Base-by-base conservation (phyloP, 1,140 invertebrate genomes). In the Riptortus pedestris region DNA sequence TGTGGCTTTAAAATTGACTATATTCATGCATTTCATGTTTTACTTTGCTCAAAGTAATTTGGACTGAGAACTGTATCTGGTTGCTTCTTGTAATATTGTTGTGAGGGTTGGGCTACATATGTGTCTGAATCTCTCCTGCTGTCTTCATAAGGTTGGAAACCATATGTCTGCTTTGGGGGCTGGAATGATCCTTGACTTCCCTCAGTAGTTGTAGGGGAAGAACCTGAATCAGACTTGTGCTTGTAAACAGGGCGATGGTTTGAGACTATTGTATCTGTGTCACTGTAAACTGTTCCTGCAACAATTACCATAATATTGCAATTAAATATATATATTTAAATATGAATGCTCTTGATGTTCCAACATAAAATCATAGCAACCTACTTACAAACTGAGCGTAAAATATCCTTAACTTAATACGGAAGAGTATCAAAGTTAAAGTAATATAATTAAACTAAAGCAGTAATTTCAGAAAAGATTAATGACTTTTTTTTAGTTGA, bases 121-220 rank as follows among this genome's bases (percentile, higher is more conserved):
- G 5, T n/a, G 29, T 33, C 58, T 14, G 20, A 24, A 2, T 55
- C 51, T 24, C 24, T 22, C 7, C 5, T 1, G 20, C 20, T 55
- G 20, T 55, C 51, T 26, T 55, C 51, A 45, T 62, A 62, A 1
- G 60, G 60, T 9, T n/a, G 22, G 28, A 62, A 62, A 1, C 60
- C 60, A 22, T 51, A 62, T 12, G 60, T 62, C 26, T 62, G 60
- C 18, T 62, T 62, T 2, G 60, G 60, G 2, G 60, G 33, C 20
- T 62, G 38, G 45, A 62, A 62, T 16, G 51, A 55, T 2, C 51
- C 51, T 26, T 55, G 51, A 16, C 51, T 55, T 18, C 26, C 18
- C 14, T 22, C 26, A 24, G 51, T 26, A 0, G 51, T 26, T 24
- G 22, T 22, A 2, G 51, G 0, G 2, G 51, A 55, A 12, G 20